Conservation (phyloP, 2,888 invertebrate genomes). For the Ecliptopera silaceata region DNA sequence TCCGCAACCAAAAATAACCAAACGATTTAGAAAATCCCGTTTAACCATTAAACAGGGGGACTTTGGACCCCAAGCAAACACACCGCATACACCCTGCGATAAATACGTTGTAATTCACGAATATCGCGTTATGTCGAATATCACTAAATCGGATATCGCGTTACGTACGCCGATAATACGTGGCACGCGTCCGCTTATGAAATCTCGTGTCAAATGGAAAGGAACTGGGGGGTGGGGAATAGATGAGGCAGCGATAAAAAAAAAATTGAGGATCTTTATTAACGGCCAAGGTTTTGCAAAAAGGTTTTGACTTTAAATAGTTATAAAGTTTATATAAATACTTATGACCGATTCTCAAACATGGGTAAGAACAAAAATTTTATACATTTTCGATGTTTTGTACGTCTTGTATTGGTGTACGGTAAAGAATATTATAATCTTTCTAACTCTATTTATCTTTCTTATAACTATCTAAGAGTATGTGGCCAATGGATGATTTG, state of each 20-base stretch:
- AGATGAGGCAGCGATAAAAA: constrained; percentile 36
- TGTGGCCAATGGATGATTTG: too few species aligned
- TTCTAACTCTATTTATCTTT: too few species aligned
- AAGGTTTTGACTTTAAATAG: too few species aligned
- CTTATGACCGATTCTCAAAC: too few species aligned
- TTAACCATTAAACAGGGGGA: constrained; percentile 52
- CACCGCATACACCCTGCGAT: constrained; percentile 66
- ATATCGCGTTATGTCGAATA: constrained; percentile 55
- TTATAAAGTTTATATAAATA: too few species aligned
- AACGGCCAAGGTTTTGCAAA: too few species aligned
- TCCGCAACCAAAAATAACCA: constrained; percentile 47
- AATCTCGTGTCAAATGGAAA: constrained; percentile 61
- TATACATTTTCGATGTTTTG: too few species aligned
- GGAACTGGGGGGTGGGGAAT: constrained; percentile 27
- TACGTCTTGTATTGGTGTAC: too few species aligned
- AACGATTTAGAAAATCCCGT: constrained; percentile 66
- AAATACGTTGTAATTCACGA: constrained; percentile 78
- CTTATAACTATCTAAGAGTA: too few species aligned
- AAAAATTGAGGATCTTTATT: neutral
- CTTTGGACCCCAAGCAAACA: constrained; percentile 46
- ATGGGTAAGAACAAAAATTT: too few species aligned
- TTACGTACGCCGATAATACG: constrained; percentile 73
- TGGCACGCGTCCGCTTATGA: constrained; percentile 75
- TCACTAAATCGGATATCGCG: constrained; percentile 39
- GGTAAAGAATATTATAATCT: too few species aligned